Percentiles rank a stretch among this genome's conserved stretches.
These are phyloP conservation scores for Chionodraco myersi DNA, from an alignment of 2,113 vertebrate genomes.

Conservation along the genomic window DNA sequence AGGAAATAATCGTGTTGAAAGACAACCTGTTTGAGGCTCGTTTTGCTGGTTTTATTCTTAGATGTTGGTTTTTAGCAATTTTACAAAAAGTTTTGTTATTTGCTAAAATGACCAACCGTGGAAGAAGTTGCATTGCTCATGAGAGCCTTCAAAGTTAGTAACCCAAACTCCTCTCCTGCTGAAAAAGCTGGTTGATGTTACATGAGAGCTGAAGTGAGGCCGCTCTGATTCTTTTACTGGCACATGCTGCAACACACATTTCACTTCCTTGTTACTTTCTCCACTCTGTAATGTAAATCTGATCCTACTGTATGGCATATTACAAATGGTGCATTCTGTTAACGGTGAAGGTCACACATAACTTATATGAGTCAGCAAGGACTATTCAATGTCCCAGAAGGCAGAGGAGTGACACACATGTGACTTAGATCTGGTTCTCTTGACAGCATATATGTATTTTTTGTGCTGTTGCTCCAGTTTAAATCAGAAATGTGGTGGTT, in stretches of 20 bases:
- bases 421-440: conserved; percentile 2
- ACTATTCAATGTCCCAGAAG: background rate
- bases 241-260: conserved; percentile 1
- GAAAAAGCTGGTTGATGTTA: background rate
- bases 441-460: conserved; percentile 15
- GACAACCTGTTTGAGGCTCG: too few relatives aligned
- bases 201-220: background rate
- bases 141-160: background rate
- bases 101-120: background rate
- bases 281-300: background rate
- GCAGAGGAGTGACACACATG: conserved; percentile 4
- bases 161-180: background rate
- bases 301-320: conserved; percentile 23
- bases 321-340: conserved; percentile 9
- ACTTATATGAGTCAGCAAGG: conserved; percentile 17
- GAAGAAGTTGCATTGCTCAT: background rate
- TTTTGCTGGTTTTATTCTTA: too few relatives aligned
- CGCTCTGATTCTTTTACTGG: background rate
- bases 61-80: too few relatives aligned
- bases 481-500: conserved; percentile 10
- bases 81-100: too few relatives aligned
- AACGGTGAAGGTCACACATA: conserved; percentile 12
- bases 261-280: background rate
- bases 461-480: conserved; percentile 18
- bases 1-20: too few relatives aligned